Evolutionary conservation across 2,888 invertebrate genomes (phyloP).

Genomic region (Stenolophus ochropezus): DNA sequence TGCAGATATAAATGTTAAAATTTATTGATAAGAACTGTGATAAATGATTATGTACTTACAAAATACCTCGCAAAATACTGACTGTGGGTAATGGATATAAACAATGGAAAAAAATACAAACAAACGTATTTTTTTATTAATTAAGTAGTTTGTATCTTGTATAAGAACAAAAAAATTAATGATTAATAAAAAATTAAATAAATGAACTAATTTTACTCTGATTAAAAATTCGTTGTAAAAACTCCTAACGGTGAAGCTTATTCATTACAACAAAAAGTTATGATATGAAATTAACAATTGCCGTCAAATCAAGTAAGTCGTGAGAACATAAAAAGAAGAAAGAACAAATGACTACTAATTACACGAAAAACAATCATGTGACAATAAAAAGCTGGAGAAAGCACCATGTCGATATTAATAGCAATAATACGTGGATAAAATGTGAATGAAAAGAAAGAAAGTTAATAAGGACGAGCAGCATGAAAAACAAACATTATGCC

Average conservation of each 20-base stretch:
- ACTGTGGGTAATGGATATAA: no score
- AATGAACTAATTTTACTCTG: conserved; percentile 5
- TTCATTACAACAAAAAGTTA: conserved; percentile 5
- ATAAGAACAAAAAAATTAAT: no score
- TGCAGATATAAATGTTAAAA: no score
- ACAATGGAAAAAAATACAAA: no score
- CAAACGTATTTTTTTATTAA: no score
- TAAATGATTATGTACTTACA: no score
- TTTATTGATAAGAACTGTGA: no score
- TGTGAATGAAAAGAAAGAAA: conserved; percentile 50
- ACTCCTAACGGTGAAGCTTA: background rate
- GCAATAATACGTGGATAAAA: conserved; percentile 46
- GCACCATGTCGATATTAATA: conserved; percentile 38
- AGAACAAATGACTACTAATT: conserved; percentile 40
- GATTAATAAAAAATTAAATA: background rate
- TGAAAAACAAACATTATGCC: conserved; percentile 57
- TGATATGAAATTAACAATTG: conserved; percentile 9
- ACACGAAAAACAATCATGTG: conserved; percentile 38
- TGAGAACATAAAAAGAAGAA: conserved; percentile 41
- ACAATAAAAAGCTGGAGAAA: conserved; percentile 43
- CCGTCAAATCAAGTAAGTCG: conserved; percentile 21
- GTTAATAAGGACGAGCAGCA: conserved; percentile 45
- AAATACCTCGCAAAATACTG: no score
- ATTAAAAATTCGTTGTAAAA: conserved; percentile 3
- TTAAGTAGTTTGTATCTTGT: no score